These are phyloP conservation scores for Cerceris rybyensis DNA, from an alignment of 2,888 invertebrate species.

Conservation along the genomic window DNA sequence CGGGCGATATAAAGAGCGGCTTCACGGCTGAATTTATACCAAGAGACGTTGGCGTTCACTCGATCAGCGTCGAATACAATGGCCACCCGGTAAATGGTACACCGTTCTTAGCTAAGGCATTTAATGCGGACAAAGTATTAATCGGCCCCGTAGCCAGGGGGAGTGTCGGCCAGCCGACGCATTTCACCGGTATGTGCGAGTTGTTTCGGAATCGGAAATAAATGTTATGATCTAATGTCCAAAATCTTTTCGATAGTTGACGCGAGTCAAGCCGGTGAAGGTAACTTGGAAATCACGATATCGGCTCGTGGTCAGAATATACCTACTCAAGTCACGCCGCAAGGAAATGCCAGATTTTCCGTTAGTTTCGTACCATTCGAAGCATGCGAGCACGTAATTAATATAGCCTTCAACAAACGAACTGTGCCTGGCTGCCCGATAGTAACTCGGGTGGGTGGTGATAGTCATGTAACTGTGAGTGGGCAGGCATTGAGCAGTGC, in stretches of 20 bases:
- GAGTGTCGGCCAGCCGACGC: slow-evolving; percentile 94
- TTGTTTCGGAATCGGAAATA: background rate
- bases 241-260: slow-evolving; percentile 86
- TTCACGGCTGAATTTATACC: slow-evolving; percentile 96
- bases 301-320: slow-evolving; percentile 96
- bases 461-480: slow-evolving; percentile 84
- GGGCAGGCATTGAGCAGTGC: slow-evolving; percentile 84
- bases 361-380: slow-evolving; percentile 98
- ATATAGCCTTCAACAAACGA: slow-evolving; percentile 98
- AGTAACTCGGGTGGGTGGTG: slow-evolving; percentile 89
- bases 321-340: slow-evolving; percentile 96
- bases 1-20: slow-evolving; percentile 93
- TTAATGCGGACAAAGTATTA: slow-evolving; percentile 94
- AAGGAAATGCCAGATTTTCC: slow-evolving; percentile 95
- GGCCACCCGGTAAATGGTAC: slow-evolving; percentile 94
- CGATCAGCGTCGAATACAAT: slow-evolving; percentile 95
- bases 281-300: slow-evolving; percentile 98
- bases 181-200: slow-evolving; percentile 86
- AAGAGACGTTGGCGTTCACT: slow-evolving; percentile 95
- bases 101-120: slow-evolving; percentile 94
- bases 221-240: background rate
- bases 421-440: slow-evolving; percentile 95
- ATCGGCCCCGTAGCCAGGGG: slow-evolving; percentile 92
- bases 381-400: slow-evolving; percentile 96
- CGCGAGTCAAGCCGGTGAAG: slow-evolving; percentile 98